Conservation (phyloP, 2,888 invertebrate genomes). For the Drosophila cracens region DNA sequence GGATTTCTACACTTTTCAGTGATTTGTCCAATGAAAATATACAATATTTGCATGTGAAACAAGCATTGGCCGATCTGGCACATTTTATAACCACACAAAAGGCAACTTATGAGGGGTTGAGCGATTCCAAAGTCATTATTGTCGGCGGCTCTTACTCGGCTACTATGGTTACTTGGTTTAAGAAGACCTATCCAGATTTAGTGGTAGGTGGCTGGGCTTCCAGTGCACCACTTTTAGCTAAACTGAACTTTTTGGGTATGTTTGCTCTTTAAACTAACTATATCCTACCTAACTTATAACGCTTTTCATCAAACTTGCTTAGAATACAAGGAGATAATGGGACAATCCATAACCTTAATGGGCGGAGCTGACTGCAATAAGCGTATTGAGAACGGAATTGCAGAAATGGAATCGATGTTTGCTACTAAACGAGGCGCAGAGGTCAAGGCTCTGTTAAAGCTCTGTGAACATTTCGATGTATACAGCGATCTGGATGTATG, state of each 20-base stretch:
- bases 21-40: slow-evolving; percentile 87
- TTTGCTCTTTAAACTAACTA: neutral
- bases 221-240: slow-evolving; percentile 88
- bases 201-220: slow-evolving; percentile 88
- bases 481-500: slow-evolving; percentile 80
- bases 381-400: slow-evolving; percentile 81
- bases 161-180: slow-evolving; percentile 89
- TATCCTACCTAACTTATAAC: neutral
- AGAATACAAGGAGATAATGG: slow-evolving; percentile 84
- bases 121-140: slow-evolving; percentile 85
- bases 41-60: slow-evolving; percentile 88
- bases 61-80: slow-evolving; percentile 89
- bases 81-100: slow-evolving; percentile 87
- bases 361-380: slow-evolving; percentile 81
- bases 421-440: slow-evolving; percentile 71
- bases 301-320: fast-evolving
- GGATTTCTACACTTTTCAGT: slow-evolving; percentile 76
- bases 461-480: slow-evolving; percentile 81
- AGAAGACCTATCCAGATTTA: slow-evolving; percentile 88
- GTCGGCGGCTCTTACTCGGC: slow-evolving; percentile 90
- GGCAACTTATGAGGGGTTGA: slow-evolving; percentile 77
- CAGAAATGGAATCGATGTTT: slow-evolving; percentile 79
- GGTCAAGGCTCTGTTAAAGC: slow-evolving; percentile 74
- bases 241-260: slow-evolving; percentile 87
- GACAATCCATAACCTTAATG: slow-evolving; percentile 78